Base-by-base conservation (phyloP, 2,113 vertebrate genomes). In the Chionodraco myersi region DNA sequence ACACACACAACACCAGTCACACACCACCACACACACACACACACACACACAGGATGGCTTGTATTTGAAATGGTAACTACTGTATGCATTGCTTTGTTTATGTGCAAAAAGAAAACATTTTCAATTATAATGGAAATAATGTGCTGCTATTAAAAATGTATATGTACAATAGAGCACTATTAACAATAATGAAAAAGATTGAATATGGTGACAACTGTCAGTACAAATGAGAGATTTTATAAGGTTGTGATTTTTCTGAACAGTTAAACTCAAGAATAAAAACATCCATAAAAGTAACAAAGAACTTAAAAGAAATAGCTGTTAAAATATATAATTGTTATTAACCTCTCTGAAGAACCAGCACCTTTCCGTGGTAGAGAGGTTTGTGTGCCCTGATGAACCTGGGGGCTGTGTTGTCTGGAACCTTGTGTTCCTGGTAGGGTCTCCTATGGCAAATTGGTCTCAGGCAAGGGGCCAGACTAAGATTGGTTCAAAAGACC, bases 1-100 rank as follows among this genome's bases (percentile, higher is more conserved):
- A 30, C 26, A 30, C 26, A 30, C 26, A 3, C 26, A n/a, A n/a
- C n/a, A n/a, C n/a, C n/a, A n/a, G n/a, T n/a, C n/a, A n/a, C n/a
- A n/a, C n/a, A n/a, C n/a, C n/a, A n/a, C n/a, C n/a, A 3, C 26
- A 30, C 26, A 30, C 26, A 30, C 1, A 45, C 41, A 75, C 2
- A 60, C 36, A 60, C 45, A 84, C 59, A 85, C 13, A 49, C 30
- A 30, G 30, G 21, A 61, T 4, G n/a, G 12, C 3, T 52, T 66
- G 23, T 59, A 71, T 84, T 81, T 86, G 54, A 81, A 77, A 65
- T 76, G 52, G 44, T 58, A 76, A 78, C 59, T 66, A 64, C 13
- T 69, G 60, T 68, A 45, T 73, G 52, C 26, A 70, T 21, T 13
- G 41, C n/a, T 30, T 45, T 65, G 14, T 52, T 51, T 36, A 36